These are phyloP conservation scores for Drosophila pandora DNA, from an alignment of 1,140 invertebrate genomes.

Conservation along the genomic window DNA sequence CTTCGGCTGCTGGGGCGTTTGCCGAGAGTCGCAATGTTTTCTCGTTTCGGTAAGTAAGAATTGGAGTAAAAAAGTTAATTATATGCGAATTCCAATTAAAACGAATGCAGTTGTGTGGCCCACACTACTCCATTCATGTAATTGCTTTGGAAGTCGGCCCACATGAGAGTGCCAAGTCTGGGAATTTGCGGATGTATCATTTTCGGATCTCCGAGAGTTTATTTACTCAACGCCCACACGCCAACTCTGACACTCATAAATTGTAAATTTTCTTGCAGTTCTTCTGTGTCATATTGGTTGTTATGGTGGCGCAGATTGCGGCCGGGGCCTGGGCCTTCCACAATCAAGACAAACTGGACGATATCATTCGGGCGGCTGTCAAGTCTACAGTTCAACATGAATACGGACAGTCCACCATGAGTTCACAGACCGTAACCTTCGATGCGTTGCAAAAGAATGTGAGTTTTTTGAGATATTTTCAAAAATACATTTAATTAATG, in stretches of 20 bases:
- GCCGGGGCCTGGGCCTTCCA: constrained; percentile 90
- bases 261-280: constrained; percentile 85
- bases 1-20: constrained; percentile 95
- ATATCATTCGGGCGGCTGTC: constrained; percentile 86
- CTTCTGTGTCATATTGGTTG: constrained; percentile 89
- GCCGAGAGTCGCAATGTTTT: constrained; percentile 94
- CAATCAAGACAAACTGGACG: constrained; percentile 87
- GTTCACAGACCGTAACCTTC: constrained; percentile 87
- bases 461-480: constrained; percentile 43
- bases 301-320: constrained; percentile 91
- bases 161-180: constrained; percentile 14
- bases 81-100: constrained; percentile 41
- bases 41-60: constrained; percentile 88
- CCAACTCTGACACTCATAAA: constrained; percentile 56
- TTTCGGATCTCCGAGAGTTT: constrained; percentile 28
- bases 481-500: background rate
- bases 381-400: constrained; percentile 88
- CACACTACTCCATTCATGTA: constrained; percentile 22
- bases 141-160: constrained; percentile 34
- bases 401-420: constrained; percentile 87
- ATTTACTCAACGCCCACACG: constrained; percentile 25
- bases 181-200: constrained; percentile 16
- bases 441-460: constrained; percentile 89
- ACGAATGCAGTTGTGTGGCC: constrained; percentile 23
- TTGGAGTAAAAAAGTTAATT: background rate